Percentiles rank a stretch among this genome's conserved stretches.
Conservation (phyloP, 2,888 invertebrate genomes). For the Rhamphomyia laevipes region DNA sequence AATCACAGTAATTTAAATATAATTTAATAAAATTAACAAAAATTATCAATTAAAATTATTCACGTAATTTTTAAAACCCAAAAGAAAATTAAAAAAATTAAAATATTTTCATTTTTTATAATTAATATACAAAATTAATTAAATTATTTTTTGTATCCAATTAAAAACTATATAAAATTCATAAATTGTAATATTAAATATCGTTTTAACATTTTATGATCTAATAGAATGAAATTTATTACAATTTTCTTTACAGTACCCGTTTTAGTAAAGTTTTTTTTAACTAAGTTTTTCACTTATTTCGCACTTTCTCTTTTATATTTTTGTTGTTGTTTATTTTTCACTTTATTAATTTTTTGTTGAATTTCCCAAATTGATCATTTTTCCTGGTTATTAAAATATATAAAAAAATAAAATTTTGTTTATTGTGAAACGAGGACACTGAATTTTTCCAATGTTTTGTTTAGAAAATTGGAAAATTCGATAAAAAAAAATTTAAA, state of each 20-base stretch:
- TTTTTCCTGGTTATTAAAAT: too few species aligned
- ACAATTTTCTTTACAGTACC: constrained; percentile 35
- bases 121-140: not conserved
- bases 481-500: too few species aligned
- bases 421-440: too few species aligned
- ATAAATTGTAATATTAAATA: constrained; percentile 23
- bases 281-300: not conserved
- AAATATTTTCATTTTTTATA: not conserved
- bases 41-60: too few species aligned
- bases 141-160: not conserved
- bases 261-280: constrained; percentile 27
- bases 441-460: too few species aligned
- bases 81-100: not conserved
- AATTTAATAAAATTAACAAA: not conserved
- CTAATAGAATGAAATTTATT: constrained; percentile 35
- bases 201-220: constrained; percentile 35
- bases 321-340: too few species aligned
- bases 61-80: not conserved
- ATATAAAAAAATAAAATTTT: too few species aligned
- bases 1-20: not conserved
- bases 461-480: too few species aligned
- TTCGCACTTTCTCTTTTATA: not conserved
- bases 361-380: too few species aligned
- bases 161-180: constrained; percentile 5
- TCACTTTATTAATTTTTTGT: too few species aligned